phyloP scores from a whole-genome alignment of 2,113 vertebrate genomes.

The Epinephelus cyanopodus region DNA sequence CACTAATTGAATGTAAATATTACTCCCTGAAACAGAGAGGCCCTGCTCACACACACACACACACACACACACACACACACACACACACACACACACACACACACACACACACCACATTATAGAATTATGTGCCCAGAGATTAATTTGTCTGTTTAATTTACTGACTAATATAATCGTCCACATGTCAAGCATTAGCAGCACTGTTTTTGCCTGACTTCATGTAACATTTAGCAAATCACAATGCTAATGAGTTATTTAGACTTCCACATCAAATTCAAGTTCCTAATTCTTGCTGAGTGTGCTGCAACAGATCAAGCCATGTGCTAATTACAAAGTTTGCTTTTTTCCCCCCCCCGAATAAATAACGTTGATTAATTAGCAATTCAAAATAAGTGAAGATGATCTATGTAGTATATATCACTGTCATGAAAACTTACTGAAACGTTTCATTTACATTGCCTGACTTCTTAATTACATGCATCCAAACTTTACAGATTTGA shows the following conservation, averaged over 20 bases:
- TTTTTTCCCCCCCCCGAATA: slow-evolving; percentile 74
- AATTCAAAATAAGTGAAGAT: slow-evolving; percentile 84
- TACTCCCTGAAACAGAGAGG: background rate
- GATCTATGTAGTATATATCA: slow-evolving; percentile 85
- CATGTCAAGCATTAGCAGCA: slow-evolving; percentile 47
- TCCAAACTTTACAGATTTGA: slow-evolving; percentile 76
- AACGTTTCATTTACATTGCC: slow-evolving; percentile 82
- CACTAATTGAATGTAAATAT: slow-evolving; percentile 28
- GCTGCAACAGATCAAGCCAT: slow-evolving; percentile 76
- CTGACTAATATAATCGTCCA: slow-evolving; percentile 68
- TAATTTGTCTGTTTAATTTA: slow-evolving; percentile 66
- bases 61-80: slow-evolving; percentile 14
- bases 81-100: slow-evolving; percentile 19
- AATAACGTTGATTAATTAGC: slow-evolving; percentile 88
- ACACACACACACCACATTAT: slow-evolving; percentile 22
- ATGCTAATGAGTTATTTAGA: slow-evolving; percentile 76
- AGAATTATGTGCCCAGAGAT: slow-evolving; percentile 49
- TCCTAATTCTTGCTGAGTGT: slow-evolving; percentile 67
- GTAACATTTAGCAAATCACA: slow-evolving; percentile 69
- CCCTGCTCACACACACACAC: background rate
- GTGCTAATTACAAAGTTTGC: slow-evolving; percentile 82
- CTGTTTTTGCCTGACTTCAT: slow-evolving; percentile 58
- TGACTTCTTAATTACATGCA: slow-evolving; percentile 80
- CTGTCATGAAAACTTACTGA: slow-evolving; percentile 80
- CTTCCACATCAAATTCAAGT: slow-evolving; percentile 67